These are phyloP conservation scores for Drosophila saltans DNA, from an alignment of 1,140 invertebrate species.

Conservation along the genomic window DNA sequence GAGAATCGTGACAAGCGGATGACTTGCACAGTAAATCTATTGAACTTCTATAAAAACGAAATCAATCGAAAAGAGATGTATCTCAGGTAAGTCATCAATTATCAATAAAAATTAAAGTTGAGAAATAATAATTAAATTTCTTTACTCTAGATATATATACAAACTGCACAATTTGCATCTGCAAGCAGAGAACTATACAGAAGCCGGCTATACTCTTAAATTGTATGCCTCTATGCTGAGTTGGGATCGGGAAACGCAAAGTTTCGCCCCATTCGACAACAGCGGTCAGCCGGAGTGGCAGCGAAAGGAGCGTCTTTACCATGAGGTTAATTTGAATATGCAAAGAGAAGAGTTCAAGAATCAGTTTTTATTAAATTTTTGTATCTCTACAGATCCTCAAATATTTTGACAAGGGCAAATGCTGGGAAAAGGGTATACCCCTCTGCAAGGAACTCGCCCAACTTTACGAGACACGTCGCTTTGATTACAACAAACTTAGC, in stretches of 20 bases:
- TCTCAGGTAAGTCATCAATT: constrained; percentile 85
- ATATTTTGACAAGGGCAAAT: constrained; percentile 98
- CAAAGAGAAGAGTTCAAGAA: not conserved
- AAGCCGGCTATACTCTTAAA: constrained; percentile 97
- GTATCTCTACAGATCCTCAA: constrained; percentile 87
- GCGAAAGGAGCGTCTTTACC: constrained; percentile 96
- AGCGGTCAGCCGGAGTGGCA: constrained; percentile 92
- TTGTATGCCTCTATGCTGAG: constrained; percentile 95
- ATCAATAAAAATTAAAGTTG: not conserved
- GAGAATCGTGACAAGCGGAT: constrained; percentile 97
- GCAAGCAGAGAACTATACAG: constrained; percentile 96
- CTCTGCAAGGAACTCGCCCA: constrained; percentile 95
- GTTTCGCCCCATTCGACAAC: constrained; percentile 83
- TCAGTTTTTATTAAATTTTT: not conserved
- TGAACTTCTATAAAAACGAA: constrained; percentile 98
- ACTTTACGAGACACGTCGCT: constrained; percentile 94
- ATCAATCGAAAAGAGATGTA: constrained; percentile 98
- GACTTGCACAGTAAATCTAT: constrained; percentile 98
- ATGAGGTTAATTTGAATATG: constrained; percentile 85
- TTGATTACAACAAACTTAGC: constrained; percentile 95
- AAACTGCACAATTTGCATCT: constrained; percentile 97
- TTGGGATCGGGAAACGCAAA: constrained; percentile 90
- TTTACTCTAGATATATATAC: constrained; percentile 90
- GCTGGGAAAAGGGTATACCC: constrained; percentile 98
- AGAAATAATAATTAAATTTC: not conserved